Conservation (phyloP, 2,113 vertebrate genomes). For the Parus major region DNA sequence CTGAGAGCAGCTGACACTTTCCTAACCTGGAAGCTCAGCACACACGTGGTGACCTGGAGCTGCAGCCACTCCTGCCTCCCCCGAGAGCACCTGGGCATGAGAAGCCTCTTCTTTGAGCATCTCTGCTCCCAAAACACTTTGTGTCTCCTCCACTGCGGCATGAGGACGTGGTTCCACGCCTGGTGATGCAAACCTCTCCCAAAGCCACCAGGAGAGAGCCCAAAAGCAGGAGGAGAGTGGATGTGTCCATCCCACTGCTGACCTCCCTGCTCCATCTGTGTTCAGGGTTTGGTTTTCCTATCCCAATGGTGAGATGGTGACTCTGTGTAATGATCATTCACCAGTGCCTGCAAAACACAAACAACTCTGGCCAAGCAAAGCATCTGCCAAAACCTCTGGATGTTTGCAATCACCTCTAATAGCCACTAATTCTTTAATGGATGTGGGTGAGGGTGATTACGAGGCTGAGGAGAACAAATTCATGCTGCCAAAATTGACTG, state of each 20-base stretch:
- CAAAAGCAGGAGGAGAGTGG: background rate
- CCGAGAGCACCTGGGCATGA: background rate
- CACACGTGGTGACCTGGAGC: fast-evolving
- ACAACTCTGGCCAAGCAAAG: fast-evolving
- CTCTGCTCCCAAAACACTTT: background rate
- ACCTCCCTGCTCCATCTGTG: background rate
- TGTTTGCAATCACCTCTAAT: background rate
- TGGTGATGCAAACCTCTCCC: background rate
- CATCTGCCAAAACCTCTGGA: background rate
- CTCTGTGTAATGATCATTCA: background rate
- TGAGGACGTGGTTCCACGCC: background rate
- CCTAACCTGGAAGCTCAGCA: background rate
- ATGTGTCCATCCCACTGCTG: background rate
- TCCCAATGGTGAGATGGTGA: background rate
- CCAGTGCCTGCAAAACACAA: background rate
- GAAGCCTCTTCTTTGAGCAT: background rate
- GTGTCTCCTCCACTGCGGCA: background rate
- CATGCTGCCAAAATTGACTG: background rate
- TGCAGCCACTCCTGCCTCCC: background rate
- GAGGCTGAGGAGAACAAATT: background rate
- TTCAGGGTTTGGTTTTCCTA: background rate
- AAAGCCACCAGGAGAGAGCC: background rate
- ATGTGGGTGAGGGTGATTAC: background rate
- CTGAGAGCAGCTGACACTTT: background rate
- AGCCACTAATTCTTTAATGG: background rate